Evolutionary conservation across 2,113 vertebrate genomes (phyloP).

Genomic region (Leucopsar rothschildi): DNA sequence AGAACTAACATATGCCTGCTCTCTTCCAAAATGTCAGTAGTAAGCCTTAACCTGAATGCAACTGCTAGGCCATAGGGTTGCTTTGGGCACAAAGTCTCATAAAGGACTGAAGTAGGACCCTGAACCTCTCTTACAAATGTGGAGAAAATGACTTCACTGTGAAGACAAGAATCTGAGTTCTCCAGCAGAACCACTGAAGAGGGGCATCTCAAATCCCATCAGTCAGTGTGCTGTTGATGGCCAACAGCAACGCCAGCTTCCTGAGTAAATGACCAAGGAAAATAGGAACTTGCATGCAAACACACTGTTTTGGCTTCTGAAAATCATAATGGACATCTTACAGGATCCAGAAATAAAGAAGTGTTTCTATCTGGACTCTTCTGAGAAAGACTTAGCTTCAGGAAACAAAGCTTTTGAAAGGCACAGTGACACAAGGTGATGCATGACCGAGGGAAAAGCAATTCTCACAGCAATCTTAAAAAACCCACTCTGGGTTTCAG

Average conservation of each 20-base stretch:
- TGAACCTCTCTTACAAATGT: background rate
- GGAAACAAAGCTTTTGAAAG: background rate
- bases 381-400: background rate
- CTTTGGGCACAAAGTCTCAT: background rate
- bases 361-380: background rate
- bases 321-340: background rate
- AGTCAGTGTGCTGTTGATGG: background rate
- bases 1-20: background rate
- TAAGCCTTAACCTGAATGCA: background rate
- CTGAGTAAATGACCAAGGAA: background rate
- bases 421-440: background rate
- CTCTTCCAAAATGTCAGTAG: background rate
- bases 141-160: background rate
- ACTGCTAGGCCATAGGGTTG: background rate
- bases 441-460: background rate
- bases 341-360: background rate
- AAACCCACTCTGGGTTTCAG: background rate
- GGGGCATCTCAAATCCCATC: background rate
- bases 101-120: background rate
- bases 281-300: background rate
- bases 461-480: background rate
- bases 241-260: background rate
- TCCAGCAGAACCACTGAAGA: background rate
- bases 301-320: background rate
- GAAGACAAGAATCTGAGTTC: background rate